Percentiles rank a stretch among this genome's conserved stretches.
Conservation (phyloP, 2,113 vertebrate species). For the Fulmarus glacialis region DNA sequence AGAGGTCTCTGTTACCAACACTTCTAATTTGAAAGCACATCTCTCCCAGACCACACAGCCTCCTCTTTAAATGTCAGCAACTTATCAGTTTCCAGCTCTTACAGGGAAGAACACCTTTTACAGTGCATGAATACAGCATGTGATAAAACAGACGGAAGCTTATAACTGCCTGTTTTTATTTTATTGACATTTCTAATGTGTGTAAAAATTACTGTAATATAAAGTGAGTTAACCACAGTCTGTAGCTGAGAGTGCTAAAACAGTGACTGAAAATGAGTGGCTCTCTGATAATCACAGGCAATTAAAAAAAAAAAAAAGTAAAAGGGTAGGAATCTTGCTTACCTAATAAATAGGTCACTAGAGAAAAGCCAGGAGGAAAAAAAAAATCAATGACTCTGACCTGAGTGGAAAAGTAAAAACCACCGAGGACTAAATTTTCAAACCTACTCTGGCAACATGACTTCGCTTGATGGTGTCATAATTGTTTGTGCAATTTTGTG, state of each 20-base stretch:
- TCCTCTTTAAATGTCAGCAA: not conserved
- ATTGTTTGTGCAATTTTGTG: not conserved
- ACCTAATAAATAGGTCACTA: not conserved
- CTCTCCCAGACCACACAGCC: not conserved
- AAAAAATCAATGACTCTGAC: not conserved
- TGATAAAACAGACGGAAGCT: not conserved
- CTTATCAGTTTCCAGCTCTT: not conserved
- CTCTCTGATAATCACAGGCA: not conserved
- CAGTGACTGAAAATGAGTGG: not conserved
- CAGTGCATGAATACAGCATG: not conserved
- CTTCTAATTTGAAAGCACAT: not conserved
- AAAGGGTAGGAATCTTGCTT: not conserved
- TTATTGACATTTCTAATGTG: slow-evolving; percentile 8
- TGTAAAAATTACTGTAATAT: slow-evolving; percentile 5
- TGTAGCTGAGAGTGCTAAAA: not conserved
- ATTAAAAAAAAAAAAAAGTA: not conserved
- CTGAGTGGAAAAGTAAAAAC: not conserved
- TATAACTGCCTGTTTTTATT: not conserved
- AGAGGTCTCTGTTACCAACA: not conserved
- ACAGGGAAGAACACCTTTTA: not conserved
- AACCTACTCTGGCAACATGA: not conserved
- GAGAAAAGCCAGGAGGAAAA: not conserved
- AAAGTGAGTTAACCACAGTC: not conserved
- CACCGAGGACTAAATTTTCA: not conserved
- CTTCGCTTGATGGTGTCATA: not conserved